Base-by-base conservation (phyloP, 2,113 vertebrate species). In the Pseudorhombus dupliciocellatus region DNA sequence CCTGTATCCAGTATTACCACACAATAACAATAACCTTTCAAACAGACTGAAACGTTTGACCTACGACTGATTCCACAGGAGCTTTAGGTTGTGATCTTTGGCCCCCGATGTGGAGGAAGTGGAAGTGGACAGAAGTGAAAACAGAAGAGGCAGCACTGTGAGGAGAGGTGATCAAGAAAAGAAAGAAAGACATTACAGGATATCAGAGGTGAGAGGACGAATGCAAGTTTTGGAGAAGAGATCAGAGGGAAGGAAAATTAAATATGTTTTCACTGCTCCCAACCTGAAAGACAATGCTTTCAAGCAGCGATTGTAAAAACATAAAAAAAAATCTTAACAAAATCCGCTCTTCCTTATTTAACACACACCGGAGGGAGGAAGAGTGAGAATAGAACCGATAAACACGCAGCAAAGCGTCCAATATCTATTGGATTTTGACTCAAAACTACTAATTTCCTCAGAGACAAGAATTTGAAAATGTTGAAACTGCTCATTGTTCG, bases 371-470 rank as follows among this genome's bases (percentile, higher is more conserved):
- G 57, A 21, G 62, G 50, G 25, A 59, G 28, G 59, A 52, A 52
- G 44, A 71, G 18, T 53, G 75, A 67, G 68, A 78, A 48, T 1
- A 7, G 6, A 37, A 2, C 24, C 30, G 73, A 84, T 77, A 80
- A 71, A 70, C 50, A 61, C 60, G 71, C 69, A 66, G 73, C 54
- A 55, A 20, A 53, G 70, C 52, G 70, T 34, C 52, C 21, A 42
- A 59, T 68, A 72, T 80, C 66, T 63, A 53, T 20, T 65, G 50
- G 84, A 80, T 72, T 65, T 78, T 58, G 72, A 76, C 66, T 73
- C 34, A 52, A 48, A 83, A 79, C 53, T 70, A 25, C 57, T 77
- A 65, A 75, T 88, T 79, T 80, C 65, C 65, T 79, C 48, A 75
- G 69, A 75, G 64, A 75, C 20, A n/a, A 50, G 54, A 40, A 64